Evolutionary conservation across 2,113 vertebrate genomes (phyloP).

Genomic region (Gavia stellata): DNA sequence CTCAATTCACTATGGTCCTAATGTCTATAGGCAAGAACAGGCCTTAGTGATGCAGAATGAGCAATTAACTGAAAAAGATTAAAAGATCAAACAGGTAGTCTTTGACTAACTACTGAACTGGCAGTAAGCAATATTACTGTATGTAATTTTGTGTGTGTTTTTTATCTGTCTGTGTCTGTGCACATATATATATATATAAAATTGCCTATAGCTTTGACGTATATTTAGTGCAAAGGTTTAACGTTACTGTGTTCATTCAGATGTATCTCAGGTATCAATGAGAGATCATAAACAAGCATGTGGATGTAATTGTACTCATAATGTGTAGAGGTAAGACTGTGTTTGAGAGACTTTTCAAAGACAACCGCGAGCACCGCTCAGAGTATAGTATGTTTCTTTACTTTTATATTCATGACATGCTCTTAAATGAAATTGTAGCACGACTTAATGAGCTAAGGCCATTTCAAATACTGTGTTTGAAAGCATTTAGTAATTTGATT

Average conservation of each 20-base stretch:
- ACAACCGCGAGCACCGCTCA: not conserved
- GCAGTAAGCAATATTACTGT: not conserved
- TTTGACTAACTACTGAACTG: not conserved
- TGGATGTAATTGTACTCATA: not conserved
- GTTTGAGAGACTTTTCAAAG: not conserved
- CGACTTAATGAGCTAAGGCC: not conserved
- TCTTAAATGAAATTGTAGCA: not conserved
- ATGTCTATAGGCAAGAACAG: not conserved
- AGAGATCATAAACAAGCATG: not conserved
- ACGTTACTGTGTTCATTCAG: not conserved
- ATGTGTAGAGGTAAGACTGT: not conserved
- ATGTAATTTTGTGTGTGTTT: not conserved
- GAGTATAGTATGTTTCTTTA: not conserved
- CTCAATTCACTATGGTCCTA: not conserved
- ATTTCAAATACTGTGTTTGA: not conserved
- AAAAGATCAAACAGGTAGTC: not conserved
- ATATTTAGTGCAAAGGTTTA: not conserved
- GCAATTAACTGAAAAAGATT: not conserved
- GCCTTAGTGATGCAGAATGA: not conserved
- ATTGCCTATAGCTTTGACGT: not conserved
- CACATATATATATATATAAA: not conserved
- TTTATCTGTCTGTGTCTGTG: not conserved
- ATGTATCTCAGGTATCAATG: not conserved
- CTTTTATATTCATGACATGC: not conserved
- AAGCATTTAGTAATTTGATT: not conserved